Evolutionary conservation across 2,888 invertebrate species (phyloP), one percentile per base, ranked within the genome.

Genomic region (Griposia aprilina): DNA sequence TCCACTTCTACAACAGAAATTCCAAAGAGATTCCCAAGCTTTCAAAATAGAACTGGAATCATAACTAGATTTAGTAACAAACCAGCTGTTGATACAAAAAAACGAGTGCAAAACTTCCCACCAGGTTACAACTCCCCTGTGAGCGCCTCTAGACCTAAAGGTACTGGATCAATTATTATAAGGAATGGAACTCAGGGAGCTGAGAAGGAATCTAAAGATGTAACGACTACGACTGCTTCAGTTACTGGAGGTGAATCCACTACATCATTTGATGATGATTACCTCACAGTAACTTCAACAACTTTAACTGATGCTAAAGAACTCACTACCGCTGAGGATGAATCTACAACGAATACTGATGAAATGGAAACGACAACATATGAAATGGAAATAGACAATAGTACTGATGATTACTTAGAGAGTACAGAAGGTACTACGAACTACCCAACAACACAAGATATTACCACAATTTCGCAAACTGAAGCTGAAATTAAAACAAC

Each of bases 51-150:
- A 87, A 95, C 96, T n/a, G 85, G 88, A 17, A 87, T 93, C 5
- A 93, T 90, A 60, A 95, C 91, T 75, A 94, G 95, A 89, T 94
- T 95, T 66, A 88, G 90, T 55, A 95, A 93, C 66, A 95, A 93
- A 86, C 91, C 94, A 26, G 84, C 90, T 11, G 91, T 91, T 86
- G 93, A 94, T 74, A 92, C 91, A 17, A 95, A 95, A 63, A 96
- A 94, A 85, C 93, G 97, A 20, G 95, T 96, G 1, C 95, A 95
- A 90, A 97, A 97, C 85, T 94, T 97, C 20, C 96, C 96, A 20
- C 89, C 93, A 69, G 97, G 96, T 48, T 96, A 96, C 74, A 94
- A 89, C 76, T 82, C 84, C 65, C 91, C 94, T 70, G 91, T 90
- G 2, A 81, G 62, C 36, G 72, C 81, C 1, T 67, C 71, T 41